Evolutionary conservation across 2,797 vertebrate species (phyloP), one percentile per base, ranked within the genome.

Genomic region (Phrynocephalus forsythii): DNA sequence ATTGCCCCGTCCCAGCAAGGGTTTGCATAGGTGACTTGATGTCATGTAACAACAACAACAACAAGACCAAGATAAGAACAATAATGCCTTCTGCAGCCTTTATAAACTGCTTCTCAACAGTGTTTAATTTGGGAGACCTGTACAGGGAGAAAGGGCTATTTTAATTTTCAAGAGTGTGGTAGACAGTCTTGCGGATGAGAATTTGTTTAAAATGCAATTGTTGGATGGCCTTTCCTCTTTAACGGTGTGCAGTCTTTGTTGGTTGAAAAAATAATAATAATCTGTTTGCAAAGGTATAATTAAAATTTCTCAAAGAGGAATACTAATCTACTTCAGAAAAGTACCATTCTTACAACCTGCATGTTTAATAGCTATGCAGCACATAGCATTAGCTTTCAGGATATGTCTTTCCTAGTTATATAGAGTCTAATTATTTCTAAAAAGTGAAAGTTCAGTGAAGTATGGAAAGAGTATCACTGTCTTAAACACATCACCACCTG

Each of bases 261-360:
- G 18, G 38, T 33, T 20, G 18, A 16, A 48, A 3, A 72, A 83
- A 60, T 38, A 38, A 38, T 38, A 38, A 63, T 9, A 63, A 22
- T 8, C n/a, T 66, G 30, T 22, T 81, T 66, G 60, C 38, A 2
- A 79, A 86, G 73, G 86, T 24, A 52, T 91, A 91, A 79, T 68
- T 22, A 60, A 93, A 72, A 81, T 95, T 76, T 89, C 89, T 95
- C 84, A 88, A 85, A 86, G 86, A 78, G 86, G 87, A 86, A 94
- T 91, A 89, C 87, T 89, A 89, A 82, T 89, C 92, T 94, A 87
- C 52, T 80, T 75, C 66, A 72, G 15, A 20, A 69, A 75, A 84
- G 77, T 89, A 79, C 30, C 77, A 88, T 92, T 85, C 69, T 87
- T 92, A 73, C 4, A 80, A 52, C 48, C 60, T 78, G 26, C 28